Conservation (phyloP, 2,113 vertebrate genomes). For the Corythaixoides concolor region DNA sequence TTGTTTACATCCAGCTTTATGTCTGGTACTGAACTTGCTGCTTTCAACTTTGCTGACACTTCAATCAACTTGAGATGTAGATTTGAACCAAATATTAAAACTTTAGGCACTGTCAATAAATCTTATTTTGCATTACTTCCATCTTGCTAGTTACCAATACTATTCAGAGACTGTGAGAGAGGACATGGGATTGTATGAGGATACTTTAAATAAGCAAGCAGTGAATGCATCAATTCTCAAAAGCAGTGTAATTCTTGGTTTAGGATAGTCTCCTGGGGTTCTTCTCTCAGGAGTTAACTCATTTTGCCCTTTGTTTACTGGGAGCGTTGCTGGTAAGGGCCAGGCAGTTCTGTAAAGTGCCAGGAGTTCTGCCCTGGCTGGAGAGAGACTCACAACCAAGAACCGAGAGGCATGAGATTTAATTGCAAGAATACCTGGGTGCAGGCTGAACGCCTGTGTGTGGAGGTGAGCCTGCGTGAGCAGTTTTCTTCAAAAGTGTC, state of each 20-base stretch:
- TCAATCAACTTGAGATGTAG: neutral
- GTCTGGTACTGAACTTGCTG: neutral
- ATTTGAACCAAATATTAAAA: neutral
- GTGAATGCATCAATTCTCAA: neutral
- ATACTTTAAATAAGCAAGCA: neutral
- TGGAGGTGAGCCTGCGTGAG: neutral
- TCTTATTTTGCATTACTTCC: neutral
- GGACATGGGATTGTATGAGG: neutral
- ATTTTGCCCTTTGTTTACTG: neutral
- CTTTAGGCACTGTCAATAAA: neutral
- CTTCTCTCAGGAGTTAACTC: neutral
- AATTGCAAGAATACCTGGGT: neutral
- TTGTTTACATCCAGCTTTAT: neutral
- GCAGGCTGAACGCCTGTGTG: neutral
- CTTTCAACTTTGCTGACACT: neutral
- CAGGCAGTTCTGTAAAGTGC: neutral
- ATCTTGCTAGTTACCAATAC: neutral
- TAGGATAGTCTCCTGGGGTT: neutral
- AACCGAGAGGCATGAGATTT: neutral
- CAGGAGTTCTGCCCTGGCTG: neutral
- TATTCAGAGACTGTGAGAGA: neutral
- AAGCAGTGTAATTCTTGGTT: neutral
- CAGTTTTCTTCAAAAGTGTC: neutral
- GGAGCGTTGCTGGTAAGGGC: neutral
- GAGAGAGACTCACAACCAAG: neutral